A percentile compares a stretch with the other conserved stretches of the same genome.
phyloP scores from a whole-genome alignment of 92 coral and sea anemone genomes.

The Zoanthus gigantus region DNA sequence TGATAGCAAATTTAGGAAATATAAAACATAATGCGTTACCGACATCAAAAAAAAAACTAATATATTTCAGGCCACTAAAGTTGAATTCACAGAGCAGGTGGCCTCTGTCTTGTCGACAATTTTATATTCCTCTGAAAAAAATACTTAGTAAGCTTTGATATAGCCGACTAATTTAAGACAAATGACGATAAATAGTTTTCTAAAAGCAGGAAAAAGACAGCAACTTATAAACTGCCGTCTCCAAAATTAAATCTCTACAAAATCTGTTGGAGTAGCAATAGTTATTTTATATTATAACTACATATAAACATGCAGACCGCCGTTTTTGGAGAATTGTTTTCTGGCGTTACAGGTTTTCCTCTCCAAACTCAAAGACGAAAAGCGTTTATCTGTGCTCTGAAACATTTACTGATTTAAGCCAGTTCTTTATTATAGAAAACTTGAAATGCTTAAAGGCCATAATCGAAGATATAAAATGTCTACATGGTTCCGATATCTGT shows the following conservation, averaged over 20 bases:
- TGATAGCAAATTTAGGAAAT: conserved; percentile 18
- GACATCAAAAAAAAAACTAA: neutral
- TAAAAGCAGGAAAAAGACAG: neutral
- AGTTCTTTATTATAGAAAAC: neutral
- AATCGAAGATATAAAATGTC: too few species aligned
- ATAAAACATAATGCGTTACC: neutral
- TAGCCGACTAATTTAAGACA: neutral
- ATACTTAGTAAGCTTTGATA: neutral
- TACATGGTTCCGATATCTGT: too few species aligned
- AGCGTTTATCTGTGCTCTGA: too few species aligned
- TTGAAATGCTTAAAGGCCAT: neutral
- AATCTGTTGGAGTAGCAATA: neutral
- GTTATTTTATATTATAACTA: neutral
- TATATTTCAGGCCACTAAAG: neutral
- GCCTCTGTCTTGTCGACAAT: neutral
- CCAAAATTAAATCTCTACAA: neutral
- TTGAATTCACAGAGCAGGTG: conserved; percentile 10
- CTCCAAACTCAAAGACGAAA: neutral
- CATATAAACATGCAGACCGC: neutral
- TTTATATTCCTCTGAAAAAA: neutral
- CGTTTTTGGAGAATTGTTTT: neutral
- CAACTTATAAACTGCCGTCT: neutral
- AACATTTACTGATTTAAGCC: neutral
- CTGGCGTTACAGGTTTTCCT: neutral
- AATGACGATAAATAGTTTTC: neutral